Evolutionary conservation across 2,888 invertebrate genomes (phyloP), one percentile per base, ranked within the genome.

Genomic region (Hoplodrina ambigua): DNA sequence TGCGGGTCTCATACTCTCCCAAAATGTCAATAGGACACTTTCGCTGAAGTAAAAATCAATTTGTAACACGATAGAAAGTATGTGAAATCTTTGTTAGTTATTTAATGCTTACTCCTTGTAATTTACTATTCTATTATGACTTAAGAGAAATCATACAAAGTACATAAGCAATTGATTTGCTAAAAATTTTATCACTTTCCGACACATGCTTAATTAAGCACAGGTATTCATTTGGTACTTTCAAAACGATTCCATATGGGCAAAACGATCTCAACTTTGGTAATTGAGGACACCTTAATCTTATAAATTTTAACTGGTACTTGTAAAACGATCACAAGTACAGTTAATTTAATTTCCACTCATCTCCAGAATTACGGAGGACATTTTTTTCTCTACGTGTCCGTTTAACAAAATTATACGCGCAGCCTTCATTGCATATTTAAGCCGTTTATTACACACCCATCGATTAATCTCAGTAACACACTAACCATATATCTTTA

Each of bases 21-120:
- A 30, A 82, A 76, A 81, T 72, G 72, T 71, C 69, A 75, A 80
- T 73, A 73, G 58, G 65, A 75, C 70, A 80, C 76, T 80, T 83
- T 83, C 74, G 33, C 71, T 80, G 33, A 52, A 58, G 68, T 65
- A 77, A 78, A 72, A 78, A 81, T 75, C 56, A 56, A 75, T 79
- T 79, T 65, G 57, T 58, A 7, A 60, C 44, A 58, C 20, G 71
- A 80, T 83, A 82, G 66, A 82, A 82, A 83, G 72, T 73, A 6
- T 46, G 46, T 46, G 56, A 69, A 70, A 68, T 69, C 52, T 67
- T 61, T 62, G 64, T 71, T 50, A 7, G 19, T 10, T 19, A 19
- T 20, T 19, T 19, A 1, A 33, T n/a, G 59, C 25, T 56, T n/a
- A 62, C 25, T 56, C 17, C 46, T 52, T 44, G 53, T 44, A n/a